Conservation (phyloP, 2,797 vertebrate genomes). For the Myiotriccus ornatus region DNA sequence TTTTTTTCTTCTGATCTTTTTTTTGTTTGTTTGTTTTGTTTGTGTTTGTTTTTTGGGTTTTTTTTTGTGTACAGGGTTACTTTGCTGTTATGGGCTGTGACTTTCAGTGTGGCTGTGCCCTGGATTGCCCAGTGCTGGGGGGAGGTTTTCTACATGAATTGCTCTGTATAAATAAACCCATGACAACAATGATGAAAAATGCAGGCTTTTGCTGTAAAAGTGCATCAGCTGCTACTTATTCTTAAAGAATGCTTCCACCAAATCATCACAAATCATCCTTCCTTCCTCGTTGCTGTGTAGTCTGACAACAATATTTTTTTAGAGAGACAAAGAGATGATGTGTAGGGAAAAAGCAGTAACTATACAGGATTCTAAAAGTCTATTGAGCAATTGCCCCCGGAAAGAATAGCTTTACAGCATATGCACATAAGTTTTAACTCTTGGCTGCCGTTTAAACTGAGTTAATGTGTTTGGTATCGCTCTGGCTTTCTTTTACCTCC, state of each 20-base stretch:
- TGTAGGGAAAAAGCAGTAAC: background rate
- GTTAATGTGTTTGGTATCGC: background rate
- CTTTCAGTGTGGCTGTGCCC: background rate
- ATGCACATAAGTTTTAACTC: background rate
- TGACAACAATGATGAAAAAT: conserved; percentile 56
- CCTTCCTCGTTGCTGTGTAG: background rate
- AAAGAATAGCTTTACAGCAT: background rate
- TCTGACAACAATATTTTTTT: conserved; percentile 1
- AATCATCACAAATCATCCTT: conserved; percentile 24
- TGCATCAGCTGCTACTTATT: conserved; percentile 42
- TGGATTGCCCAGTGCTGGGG: conserved; percentile 43
- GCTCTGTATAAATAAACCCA: conserved; percentile 53
- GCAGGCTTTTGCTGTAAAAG: conserved; percentile 53
- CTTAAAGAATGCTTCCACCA: conserved; percentile 21
- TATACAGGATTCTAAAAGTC: background rate
- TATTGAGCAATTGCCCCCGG: conserved; percentile 11
- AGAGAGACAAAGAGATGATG: background rate
- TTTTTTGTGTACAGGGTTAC: background rate
- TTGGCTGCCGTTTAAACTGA: background rate
- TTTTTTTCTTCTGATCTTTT: too few relatives aligned
- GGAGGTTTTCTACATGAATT: conserved; percentile 63
- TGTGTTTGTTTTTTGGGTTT: background rate
- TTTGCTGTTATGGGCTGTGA: conserved; percentile 30
- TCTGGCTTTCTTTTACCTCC: background rate
- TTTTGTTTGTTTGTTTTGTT: background rate